Base-by-base conservation (phyloP, 2,113 vertebrate species). In the Sturnira hondurensis region DNA sequence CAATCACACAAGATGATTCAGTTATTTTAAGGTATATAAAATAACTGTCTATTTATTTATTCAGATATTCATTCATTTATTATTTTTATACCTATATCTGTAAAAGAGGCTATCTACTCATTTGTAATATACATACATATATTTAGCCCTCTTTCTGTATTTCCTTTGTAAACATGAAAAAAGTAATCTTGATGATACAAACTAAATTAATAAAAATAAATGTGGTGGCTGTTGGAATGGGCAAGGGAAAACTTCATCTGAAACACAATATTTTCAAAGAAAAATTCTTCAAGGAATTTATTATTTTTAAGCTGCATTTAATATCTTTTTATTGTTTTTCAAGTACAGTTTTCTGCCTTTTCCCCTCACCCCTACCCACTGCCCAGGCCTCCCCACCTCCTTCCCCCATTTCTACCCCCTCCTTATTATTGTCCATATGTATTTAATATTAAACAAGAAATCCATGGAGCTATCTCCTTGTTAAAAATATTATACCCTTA, bases 131-230 rank as follows among this genome's bases (percentile, higher is more conserved):
- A n/a, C n/a, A 11, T 24, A n/a, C 22, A 38, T 20, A 43, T 20
- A 17, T 70, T 71, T 82, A 17, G 12, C 19, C 10, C 16, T 36
- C 45, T 56, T 4, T 36, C 41, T 8, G 63, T 77, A 24, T 78
- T 80, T 16, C 67, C n/a, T 89, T 90, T 73, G 38, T 31, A 96
- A 90, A 80, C 31, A 38, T 73, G 38, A 93, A 67, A 87, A 93
- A 77, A 71, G 26, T 71, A 31, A 16, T 86, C n/a, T 45, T 81
- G 16, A 28, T n/a, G 73, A 86, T 68, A 67, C 9, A 74, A 50
- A 67, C 54, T 36, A 74, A 58, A 56, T 24, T 74, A 56, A 67
- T 67, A 86, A 86, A 87, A 88, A 41, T 74, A 26, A 15, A 67
- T 56, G 41, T 38, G 5, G 28, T n/a, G 3, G 12, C 6, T 73